A percentile compares a stretch with the other conserved stretches of the same genome.
Evolutionary conservation across 2,113 vertebrate species (phyloP).

Genomic region (Ammodytes dubius): DNA sequence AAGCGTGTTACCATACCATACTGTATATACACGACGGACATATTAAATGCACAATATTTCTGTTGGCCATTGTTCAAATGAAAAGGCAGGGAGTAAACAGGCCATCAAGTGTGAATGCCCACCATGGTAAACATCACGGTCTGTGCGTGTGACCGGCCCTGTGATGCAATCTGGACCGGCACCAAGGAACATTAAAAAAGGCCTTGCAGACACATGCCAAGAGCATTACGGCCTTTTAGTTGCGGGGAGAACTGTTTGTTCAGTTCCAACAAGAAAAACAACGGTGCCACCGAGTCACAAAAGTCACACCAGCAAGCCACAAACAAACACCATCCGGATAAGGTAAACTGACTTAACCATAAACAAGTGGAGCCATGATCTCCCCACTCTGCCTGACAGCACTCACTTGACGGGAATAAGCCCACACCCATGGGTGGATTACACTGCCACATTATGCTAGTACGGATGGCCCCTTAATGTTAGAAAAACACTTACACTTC

Average conservation of each 20-base stretch:
- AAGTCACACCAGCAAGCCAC: conserved; percentile 68
- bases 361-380: conserved; percentile 67
- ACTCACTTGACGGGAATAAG: conserved; percentile 8
- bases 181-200: conserved; percentile 81
- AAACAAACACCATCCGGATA: conserved; percentile 67
- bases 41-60: background rate
- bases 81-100: conserved; percentile 36
- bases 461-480: background rate
- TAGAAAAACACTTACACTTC: conserved; percentile 47
- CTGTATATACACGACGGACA: too few relatives aligned
- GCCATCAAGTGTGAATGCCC: conserved; percentile 57
- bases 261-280: conserved; percentile 77
- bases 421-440: conserved; percentile 27
- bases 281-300: conserved; percentile 69
- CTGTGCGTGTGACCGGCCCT: conserved; percentile 71
- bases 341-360: conserved; percentile 58
- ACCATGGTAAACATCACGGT: conserved; percentile 75
- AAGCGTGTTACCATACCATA: background rate
- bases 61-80: conserved; percentile 27
- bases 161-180: conserved; percentile 85
- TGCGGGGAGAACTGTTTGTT: conserved; percentile 82
- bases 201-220: conserved; percentile 76
- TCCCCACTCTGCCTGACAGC: conserved; percentile 55
- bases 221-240: conserved; percentile 77
- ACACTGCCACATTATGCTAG: conserved; percentile 10